Percentiles rank a stretch among this genome's conserved stretches.
phyloP scores from a whole-genome alignment of 2,113 vertebrate species.

The Cacatua alba region DNA sequence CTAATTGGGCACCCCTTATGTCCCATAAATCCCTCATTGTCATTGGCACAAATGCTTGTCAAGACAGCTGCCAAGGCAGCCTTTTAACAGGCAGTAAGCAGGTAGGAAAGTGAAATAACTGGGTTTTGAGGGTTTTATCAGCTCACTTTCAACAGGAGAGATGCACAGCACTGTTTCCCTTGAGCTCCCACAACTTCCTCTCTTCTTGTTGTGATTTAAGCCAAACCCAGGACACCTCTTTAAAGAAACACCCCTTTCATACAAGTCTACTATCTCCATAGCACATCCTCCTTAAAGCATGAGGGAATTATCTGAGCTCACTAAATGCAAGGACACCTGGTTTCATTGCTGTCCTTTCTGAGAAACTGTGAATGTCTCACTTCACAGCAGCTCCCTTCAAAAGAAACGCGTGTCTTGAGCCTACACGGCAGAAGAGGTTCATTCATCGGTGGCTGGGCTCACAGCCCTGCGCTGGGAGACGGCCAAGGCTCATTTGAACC shows the following conservation, averaged over 20 bases:
- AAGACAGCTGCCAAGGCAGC: background rate
- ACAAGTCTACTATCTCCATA: background rate
- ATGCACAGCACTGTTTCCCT: background rate
- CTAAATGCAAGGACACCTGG: background rate
- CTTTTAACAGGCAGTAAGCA: background rate
- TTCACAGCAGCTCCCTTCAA: background rate
- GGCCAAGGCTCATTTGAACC: background rate
- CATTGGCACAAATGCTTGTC: background rate
- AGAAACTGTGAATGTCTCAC: background rate
- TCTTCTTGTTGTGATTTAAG: background rate
- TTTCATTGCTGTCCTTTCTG: background rate
- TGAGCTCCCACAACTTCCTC: background rate
- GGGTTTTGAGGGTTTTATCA: background rate
- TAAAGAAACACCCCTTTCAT: background rate
- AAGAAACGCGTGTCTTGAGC: fast-evolving
- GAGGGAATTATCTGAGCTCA: background rate
- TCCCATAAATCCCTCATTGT: background rate
- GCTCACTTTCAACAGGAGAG: background rate
- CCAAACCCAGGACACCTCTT: background rate
- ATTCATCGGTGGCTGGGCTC: background rate
- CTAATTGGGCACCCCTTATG: background rate
- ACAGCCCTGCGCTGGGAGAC: background rate
- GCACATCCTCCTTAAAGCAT: background rate
- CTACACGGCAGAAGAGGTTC: background rate
- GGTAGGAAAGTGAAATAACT: background rate